Evolutionary conservation across 92 coral and sea anemone genomes (phyloP).

Genomic region (Parazoanthus darwini): DNA sequence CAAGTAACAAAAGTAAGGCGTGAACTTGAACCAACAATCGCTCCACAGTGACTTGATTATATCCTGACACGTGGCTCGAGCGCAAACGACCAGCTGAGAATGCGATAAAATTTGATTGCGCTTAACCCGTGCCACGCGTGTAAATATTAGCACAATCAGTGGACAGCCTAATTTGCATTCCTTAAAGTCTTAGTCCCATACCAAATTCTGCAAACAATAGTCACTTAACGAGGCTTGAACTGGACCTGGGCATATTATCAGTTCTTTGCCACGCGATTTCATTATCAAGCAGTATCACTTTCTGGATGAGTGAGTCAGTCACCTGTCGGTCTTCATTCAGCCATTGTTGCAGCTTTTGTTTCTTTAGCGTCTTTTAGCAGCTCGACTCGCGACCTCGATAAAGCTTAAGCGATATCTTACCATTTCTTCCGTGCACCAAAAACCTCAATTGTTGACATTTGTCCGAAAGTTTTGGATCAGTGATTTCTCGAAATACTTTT

Average conservation of each 20-base stretch:
- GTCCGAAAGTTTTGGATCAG: not conserved
- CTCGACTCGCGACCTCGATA: not conserved
- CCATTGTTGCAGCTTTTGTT: constrained; percentile 9
- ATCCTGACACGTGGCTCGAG: constrained; percentile 30
- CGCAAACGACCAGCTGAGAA: constrained; percentile 37
- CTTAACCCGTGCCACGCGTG: constrained; percentile 27
- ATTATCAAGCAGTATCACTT: not conserved
- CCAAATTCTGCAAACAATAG: not conserved
- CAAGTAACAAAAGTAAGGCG: not conserved
- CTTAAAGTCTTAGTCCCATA: not conserved
- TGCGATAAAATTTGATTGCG: constrained; percentile 20
- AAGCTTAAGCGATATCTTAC: not conserved
- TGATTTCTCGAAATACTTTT: not conserved
- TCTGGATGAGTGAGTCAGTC: constrained; percentile 10
- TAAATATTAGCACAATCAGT: constrained; percentile 7
- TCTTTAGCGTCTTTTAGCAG: constrained; percentile 22
- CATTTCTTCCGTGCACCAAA: not conserved
- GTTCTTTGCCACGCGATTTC: constrained; percentile 6
- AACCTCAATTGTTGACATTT: constrained; percentile 11
- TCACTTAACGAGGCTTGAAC: not conserved
- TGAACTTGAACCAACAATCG: constrained; percentile 2
- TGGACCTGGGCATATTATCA: not conserved
- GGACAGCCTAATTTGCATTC: constrained; percentile 31
- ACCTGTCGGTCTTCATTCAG: not conserved
- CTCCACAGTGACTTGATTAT: not conserved